phyloP scores from a whole-genome alignment of 2,888 invertebrate genomes.

The Agriopis aurantiaria region DNA sequence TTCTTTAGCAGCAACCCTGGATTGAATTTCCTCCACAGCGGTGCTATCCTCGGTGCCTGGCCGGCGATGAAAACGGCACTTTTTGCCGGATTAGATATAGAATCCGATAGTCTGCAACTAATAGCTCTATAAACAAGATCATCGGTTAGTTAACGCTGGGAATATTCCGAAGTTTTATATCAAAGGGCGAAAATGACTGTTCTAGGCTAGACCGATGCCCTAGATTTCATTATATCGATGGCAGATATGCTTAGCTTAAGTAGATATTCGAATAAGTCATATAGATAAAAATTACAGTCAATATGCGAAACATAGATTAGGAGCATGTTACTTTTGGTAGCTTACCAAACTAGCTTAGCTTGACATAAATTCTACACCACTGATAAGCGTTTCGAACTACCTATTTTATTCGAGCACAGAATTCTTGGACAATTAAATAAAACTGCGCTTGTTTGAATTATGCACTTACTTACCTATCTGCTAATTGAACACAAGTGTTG shows the following conservation, averaged over 20 bases:
- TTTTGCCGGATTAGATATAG: slow-evolving; percentile 76
- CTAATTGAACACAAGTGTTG: too few relatives aligned
- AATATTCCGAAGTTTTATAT: slow-evolving; percentile 59
- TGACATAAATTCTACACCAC: too few relatives aligned
- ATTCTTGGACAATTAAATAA: too few relatives aligned
- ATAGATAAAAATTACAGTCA: neutral
- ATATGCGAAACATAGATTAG: neutral
- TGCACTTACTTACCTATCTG: too few relatives aligned
- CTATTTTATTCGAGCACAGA: too few relatives aligned
- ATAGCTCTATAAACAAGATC: slow-evolving; percentile 84
- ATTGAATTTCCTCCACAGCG: slow-evolving; percentile 42
- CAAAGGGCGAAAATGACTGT: slow-evolving; percentile 53
- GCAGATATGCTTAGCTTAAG: neutral
- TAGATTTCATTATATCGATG: neutral
- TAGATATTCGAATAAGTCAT: slow-evolving; percentile 24
- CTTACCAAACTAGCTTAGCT: too few relatives aligned
- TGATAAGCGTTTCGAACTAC: too few relatives aligned
- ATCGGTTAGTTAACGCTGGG: slow-evolving; percentile 76
- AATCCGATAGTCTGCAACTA: slow-evolving; percentile 76
- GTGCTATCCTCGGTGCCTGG: slow-evolving; percentile 47
- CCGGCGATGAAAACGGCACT: slow-evolving; percentile 79
- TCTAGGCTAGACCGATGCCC: slow-evolving; percentile 2
- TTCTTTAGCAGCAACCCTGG: slow-evolving; percentile 52
- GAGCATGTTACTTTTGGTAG: neutral
- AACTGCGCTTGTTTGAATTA: too few relatives aligned